Evolutionary conservation across 2,888 invertebrate species (phyloP).

Genomic region (Megamerina dolium): DNA sequence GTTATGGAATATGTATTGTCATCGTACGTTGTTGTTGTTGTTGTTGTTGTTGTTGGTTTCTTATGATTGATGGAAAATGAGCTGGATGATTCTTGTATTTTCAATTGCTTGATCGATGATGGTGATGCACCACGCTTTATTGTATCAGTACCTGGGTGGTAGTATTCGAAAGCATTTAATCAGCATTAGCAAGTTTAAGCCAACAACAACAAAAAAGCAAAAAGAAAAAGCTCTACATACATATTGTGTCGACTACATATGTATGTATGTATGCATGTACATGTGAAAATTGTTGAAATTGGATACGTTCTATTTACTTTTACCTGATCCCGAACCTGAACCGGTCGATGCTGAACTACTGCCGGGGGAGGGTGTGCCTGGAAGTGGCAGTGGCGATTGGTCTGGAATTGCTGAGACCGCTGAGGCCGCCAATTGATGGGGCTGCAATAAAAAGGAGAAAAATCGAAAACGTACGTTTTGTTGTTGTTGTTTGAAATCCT

Average conservation of each 20-base stretch:
- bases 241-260: not conserved
- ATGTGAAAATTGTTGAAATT: slow-evolving; percentile 4
- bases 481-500: too few species aligned
- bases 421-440: slow-evolving; percentile 53
- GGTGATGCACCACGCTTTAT: slow-evolving; percentile 50
- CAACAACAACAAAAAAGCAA: not conserved
- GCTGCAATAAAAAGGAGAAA: slow-evolving; percentile 32
- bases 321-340: slow-evolving; percentile 62
- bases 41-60: slow-evolving; percentile 32
- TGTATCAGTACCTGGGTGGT: slow-evolving; percentile 49
- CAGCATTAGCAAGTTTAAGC: not conserved
- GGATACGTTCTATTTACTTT: slow-evolving; percentile 34
- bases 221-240: not conserved
- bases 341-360: slow-evolving; percentile 78
- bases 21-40: slow-evolving; percentile 26
- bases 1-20: too few species aligned
- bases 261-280: not conserved
- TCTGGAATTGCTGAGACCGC: slow-evolving; percentile 57
- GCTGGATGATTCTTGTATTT: slow-evolving; percentile 45
- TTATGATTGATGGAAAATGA: slow-evolving; percentile 43
- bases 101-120: slow-evolving; percentile 43
- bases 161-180: not conserved
- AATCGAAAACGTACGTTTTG: not conserved
- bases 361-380: slow-evolving; percentile 79
- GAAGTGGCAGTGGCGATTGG: slow-evolving; percentile 58